Evolutionary conservation across 2,888 invertebrate species (phyloP), one percentile per base, ranked within the genome.

Genomic region (Lapara coniferarum): DNA sequence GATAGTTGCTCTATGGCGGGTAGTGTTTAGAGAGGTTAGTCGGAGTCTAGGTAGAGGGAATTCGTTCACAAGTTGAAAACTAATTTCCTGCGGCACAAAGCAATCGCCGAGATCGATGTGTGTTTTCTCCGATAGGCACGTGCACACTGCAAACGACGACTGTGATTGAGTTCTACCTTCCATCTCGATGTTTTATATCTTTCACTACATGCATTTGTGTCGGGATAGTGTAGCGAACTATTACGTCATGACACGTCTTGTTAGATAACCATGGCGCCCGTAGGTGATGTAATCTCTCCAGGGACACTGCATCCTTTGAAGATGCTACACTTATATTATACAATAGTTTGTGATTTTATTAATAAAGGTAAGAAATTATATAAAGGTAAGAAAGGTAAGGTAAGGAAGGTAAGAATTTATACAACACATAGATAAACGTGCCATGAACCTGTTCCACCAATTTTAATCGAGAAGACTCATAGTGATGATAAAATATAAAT

Each of bases 11-110:
- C 25, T 25, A 25, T 25, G 25, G 25, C 2, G 25, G 46, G n/a
- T 25, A 63, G 19, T 63, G 49, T 49, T 63, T 63, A 63, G 53
- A 56, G 52, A 52, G 44, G 63, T 57, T 16, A 69, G 19, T 66
- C 71, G 72, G 74, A 69, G 5, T 25, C 37, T 37, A 68, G 74
- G 73, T 74, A 77, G 71, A 78, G 75, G 71, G 74, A 82, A 84
- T 80, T 82, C 82, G 77, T 74, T 87, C 78, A 75, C 85, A 83
- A 89, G 85, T 89, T 88, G 78, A 79, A 88, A 92, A 91, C 89
- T 90, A 91, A 92, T 92, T 91, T 92, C 91, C 91, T 90, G 88
- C 72, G 84, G 87, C 85, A 89, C 89, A 90, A 90, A 89, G 91
- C 91, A 89, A 92, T 91, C 87, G 86, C 75, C 80, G 76, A 77